Evolutionary conservation across 2,888 invertebrate genomes (phyloP).

Genomic region (Gortyna flavago): DNA sequence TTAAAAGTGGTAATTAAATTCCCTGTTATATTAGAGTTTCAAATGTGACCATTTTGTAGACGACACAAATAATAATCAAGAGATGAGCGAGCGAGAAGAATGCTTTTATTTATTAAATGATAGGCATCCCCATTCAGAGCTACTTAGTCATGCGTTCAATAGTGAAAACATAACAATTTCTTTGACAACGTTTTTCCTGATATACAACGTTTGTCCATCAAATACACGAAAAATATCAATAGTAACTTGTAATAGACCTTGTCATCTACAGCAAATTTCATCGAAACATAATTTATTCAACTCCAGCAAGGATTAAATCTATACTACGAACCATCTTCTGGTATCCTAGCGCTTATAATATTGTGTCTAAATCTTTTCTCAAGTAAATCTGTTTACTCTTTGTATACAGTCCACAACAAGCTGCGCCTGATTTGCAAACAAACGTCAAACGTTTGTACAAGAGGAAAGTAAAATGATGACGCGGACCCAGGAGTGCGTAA

Average conservation of each 20-base stretch:
- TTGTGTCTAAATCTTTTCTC: constrained; percentile 39
- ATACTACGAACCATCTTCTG: not conserved
- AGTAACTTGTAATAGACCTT: not conserved
- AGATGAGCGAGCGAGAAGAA: not conserved
- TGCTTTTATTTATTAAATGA: constrained; percentile 11
- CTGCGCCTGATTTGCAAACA: constrained; percentile 54
- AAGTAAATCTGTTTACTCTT: constrained; percentile 35
- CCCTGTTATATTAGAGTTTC: constrained; percentile 8
- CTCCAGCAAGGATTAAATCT: not conserved
- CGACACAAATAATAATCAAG: not conserved
- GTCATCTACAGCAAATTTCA: not conserved
- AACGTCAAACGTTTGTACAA: constrained; percentile 41
- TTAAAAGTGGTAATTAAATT: constrained; percentile 21
- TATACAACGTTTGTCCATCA: not conserved
- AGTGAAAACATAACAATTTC: constrained; percentile 14
- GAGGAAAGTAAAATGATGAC: constrained; percentile 42
- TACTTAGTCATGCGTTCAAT: constrained; percentile 32
- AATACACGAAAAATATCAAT: constrained; percentile 3
- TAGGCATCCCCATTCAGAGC: constrained; percentile 14
- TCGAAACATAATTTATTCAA: not conserved
- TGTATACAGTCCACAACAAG: constrained; percentile 46
- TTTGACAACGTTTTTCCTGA: not conserved
- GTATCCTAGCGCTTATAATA: constrained; percentile 11
- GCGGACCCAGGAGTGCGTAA: constrained; percentile 10
- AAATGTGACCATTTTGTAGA: not conserved